Percentiles rank a stretch among this genome's conserved stretches.
These are phyloP conservation scores for Pseudobourletiella spinata DNA, from an alignment of 1,140 invertebrate species.

Conservation along the genomic window DNA sequence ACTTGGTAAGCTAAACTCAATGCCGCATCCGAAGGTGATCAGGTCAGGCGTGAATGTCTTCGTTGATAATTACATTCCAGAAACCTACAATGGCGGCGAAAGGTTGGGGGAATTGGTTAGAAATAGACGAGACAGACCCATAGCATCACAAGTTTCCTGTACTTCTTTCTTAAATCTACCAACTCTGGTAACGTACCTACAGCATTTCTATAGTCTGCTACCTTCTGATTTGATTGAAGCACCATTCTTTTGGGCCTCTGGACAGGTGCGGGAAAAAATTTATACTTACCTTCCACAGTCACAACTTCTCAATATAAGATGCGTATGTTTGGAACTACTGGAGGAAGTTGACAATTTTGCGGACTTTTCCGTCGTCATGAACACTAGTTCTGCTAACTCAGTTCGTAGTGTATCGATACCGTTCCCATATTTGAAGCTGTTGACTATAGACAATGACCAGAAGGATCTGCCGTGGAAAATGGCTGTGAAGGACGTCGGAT, in stretches of 20 bases:
- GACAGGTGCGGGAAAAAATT: slow-evolving; percentile 13
- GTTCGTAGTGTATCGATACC: neutral
- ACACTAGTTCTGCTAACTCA: neutral
- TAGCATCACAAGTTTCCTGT: too few species aligned
- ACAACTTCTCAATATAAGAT: slow-evolving; percentile 2
- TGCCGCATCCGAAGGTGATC: too few species aligned
- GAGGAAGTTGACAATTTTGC: slow-evolving; percentile 10
- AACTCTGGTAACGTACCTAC: too few species aligned
- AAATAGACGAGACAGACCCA: neutral
- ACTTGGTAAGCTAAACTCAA: neutral
- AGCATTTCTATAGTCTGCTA: too few species aligned
- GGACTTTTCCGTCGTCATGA: neutral
- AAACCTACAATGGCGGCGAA: neutral
- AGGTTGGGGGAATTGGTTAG: neutral
- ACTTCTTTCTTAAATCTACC: too few species aligned
- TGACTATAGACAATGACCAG: slow-evolving; percentile 12
- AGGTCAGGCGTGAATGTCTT: too few species aligned
- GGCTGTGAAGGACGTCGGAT: neutral
- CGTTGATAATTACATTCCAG: too few species aligned
- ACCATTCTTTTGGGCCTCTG: too few species aligned
- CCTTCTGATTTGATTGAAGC: too few species aligned
- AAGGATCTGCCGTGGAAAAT: slow-evolving; percentile 10
- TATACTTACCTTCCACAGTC: slow-evolving; percentile 9
- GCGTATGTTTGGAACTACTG: neutral
- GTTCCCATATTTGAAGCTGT: slow-evolving; percentile 4